phyloP scores from a whole-genome alignment of 2,888 invertebrate species.

The Dromius quadrimaculatus region DNA sequence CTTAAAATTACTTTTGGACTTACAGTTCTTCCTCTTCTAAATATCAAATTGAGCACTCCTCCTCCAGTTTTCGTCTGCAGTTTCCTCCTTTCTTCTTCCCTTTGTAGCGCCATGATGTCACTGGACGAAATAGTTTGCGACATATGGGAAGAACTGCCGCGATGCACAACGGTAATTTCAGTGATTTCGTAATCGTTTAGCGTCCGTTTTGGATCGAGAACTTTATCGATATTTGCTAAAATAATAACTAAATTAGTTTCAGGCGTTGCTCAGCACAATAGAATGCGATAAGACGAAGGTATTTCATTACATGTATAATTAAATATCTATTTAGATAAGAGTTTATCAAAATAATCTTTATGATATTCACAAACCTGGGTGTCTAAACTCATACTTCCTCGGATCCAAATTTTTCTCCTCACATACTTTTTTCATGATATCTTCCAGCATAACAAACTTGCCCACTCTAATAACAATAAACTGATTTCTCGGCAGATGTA shows the following conservation, averaged over 20 bases:
- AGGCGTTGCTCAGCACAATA: not conserved
- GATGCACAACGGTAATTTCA: slow-evolving; percentile 73
- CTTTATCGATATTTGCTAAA: slow-evolving; percentile 72
- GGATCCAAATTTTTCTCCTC: slow-evolving; percentile 81
- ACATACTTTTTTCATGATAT: slow-evolving; percentile 80
- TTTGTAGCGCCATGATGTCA: slow-evolving; percentile 71
- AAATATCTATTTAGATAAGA: slow-evolving; percentile 16
- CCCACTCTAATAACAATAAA: slow-evolving; percentile 82
- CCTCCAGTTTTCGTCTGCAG: slow-evolving; percentile 67
- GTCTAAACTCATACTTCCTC: slow-evolving; percentile 80
- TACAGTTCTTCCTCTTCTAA: slow-evolving; percentile 66
- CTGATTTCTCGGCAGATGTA: slow-evolving; percentile 84
- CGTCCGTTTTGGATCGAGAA: slow-evolving; percentile 70
- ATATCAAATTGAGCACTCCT: slow-evolving; percentile 70
- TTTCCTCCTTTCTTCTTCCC: slow-evolving; percentile 71
- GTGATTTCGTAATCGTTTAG: slow-evolving; percentile 75
- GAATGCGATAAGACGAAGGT: slow-evolving; percentile 8
- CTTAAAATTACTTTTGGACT: slow-evolving; percentile 54
- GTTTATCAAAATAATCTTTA: slow-evolving; percentile 16
- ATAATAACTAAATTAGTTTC: not conserved
- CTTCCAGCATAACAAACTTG: slow-evolving; percentile 75
- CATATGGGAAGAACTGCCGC: slow-evolving; percentile 67
- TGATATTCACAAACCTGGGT: slow-evolving; percentile 72
- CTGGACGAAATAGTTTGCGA: slow-evolving; percentile 65
- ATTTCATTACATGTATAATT: slow-evolving; percentile 14